Evolutionary conservation across 2,888 invertebrate genomes (phyloP), one percentile per base, ranked within the genome.

Genomic region (Oxytorus armatus): DNA sequence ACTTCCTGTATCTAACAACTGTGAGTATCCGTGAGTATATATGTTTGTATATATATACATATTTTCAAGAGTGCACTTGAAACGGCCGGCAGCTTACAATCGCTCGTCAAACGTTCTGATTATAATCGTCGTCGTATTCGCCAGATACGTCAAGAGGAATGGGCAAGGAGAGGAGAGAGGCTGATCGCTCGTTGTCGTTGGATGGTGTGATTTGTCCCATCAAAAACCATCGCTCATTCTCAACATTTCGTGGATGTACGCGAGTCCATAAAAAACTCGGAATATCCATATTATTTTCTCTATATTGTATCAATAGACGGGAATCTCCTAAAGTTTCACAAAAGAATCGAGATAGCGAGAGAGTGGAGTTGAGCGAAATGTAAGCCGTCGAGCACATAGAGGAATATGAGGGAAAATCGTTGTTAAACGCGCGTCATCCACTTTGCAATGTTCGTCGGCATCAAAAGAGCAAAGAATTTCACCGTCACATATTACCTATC

Each of bases 71-170:
- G 55, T 14, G 10, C 44, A 49, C 44, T 74, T 55, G 33, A 33
- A 65, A 39, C 23, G 14, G 11, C 4, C 4, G n/a, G 25, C 16
- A 36, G 44, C 42, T 36, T 49, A 73, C 73, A 77, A 80, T 80
- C 63, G 76, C 69, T 77, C 77, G 73, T 80, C 77, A 80, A 68
- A 73, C 69, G 21, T 57, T 57, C 77, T 73, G 80, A 80, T 77
- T 80, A 73, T 77, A 77, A 73, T 80, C 69, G 63, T 73, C 73
- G 63, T 29, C 66, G 57, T 53, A 53, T 53, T 79, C 47, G 39
- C 65, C n/a, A 10, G 39, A 36, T 18, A 73, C 63, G 18, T 42
- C 18, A 25, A 25, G 23, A 10, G 44, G 39, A n/a, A 5, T 3
- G 5, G n/a, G n/a, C n/a, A n/a, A n/a, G n/a, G n/a, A n/a, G 16